phyloP scores from a whole-genome alignment of 2,113 vertebrate species.

The Ictalurus furcatus region DNA sequence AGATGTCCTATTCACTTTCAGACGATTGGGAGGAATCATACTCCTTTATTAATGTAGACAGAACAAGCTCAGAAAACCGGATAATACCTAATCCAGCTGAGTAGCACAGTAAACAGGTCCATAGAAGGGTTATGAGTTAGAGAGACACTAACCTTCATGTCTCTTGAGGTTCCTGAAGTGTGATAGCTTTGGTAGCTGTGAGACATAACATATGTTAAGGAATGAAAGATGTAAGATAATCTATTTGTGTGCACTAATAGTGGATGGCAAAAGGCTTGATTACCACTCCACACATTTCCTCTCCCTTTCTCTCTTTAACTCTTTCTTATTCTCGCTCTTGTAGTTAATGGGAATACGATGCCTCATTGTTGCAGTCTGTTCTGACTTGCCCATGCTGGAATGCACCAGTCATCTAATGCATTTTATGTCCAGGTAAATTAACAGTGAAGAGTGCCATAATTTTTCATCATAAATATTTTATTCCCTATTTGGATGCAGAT shows the following conservation, averaged over 20 bases:
- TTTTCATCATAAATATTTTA: conserved; percentile 74
- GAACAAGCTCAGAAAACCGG: neutral
- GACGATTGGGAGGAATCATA: neutral
- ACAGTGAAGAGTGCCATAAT: conserved; percentile 72
- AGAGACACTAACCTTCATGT: conserved; percentile 1
- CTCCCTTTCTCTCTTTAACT: neutral
- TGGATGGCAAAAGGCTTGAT: conserved; percentile 4
- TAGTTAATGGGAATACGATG: conserved; percentile 52
- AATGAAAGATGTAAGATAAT: conserved; percentile 4
- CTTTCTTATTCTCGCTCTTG: conserved; percentile 18
- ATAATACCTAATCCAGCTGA: neutral
- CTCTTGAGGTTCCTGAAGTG: neutral
- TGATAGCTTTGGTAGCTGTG: neutral
- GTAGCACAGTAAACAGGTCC: conserved; percentile 35
- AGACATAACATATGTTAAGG: conserved; percentile 1
- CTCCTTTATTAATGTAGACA: neutral
- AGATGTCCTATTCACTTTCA: neutral
- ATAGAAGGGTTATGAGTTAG: neutral
- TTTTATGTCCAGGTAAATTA: conserved; percentile 73
- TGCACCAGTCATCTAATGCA: conserved; percentile 68
- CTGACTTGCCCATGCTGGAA: conserved; percentile 71
- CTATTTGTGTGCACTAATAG: conserved; percentile 13
- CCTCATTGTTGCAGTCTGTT: conserved; percentile 67
- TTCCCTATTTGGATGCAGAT: conserved; percentile 76
- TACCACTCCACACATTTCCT: neutral